Evolutionary conservation across 1,140 invertebrate genomes (phyloP), one percentile per base, ranked within the genome.

Genomic region (Diorhabda sublineata): DNA sequence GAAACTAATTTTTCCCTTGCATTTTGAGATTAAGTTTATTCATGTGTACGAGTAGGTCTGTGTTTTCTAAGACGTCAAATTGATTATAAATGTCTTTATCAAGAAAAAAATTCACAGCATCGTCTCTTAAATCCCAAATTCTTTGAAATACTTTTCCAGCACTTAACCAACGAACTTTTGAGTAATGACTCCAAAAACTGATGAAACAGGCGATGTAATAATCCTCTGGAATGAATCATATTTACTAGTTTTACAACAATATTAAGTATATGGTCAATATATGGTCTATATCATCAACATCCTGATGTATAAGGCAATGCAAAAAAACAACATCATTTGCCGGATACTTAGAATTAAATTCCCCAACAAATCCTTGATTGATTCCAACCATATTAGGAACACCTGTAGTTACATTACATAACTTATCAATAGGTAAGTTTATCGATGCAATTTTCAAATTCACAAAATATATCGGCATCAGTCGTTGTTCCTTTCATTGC

Each of bases 401-500:
- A 26, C 1, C 26, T 26, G 26, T 26, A 26, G 26, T 26, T 26
- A 26, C 26, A 26, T 26, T 26, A 26, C 26, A 26, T 26, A 26
- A 26, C 26, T 26, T 26, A 26, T 26, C 26, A 26, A 26, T 26
- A 26, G 26, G 26, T 26, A 26, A 26, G 26, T 26, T 26, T 26
- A 26, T 26, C 26, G 26, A 26, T 26, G 26, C 26, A 26, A 26
- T 26, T 26, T 26, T 26, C 26, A 26, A 26, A 26, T 26, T 26
- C 26, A 1, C 26, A 26, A 58, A n/a, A 26, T 26, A 26, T 26
- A 26, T 26, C 26, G 26, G 26, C 26, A 64, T 44, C 63, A 64
- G 63, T 64, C 63, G 63, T 64, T 64, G 63, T 64, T 64, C 63
- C 63, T 64, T 64, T 64, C 63, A 56, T 47, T 64, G 63, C 59